Conservation (phyloP, 1,140 invertebrate species). For the Bombyx mandarina region DNA sequence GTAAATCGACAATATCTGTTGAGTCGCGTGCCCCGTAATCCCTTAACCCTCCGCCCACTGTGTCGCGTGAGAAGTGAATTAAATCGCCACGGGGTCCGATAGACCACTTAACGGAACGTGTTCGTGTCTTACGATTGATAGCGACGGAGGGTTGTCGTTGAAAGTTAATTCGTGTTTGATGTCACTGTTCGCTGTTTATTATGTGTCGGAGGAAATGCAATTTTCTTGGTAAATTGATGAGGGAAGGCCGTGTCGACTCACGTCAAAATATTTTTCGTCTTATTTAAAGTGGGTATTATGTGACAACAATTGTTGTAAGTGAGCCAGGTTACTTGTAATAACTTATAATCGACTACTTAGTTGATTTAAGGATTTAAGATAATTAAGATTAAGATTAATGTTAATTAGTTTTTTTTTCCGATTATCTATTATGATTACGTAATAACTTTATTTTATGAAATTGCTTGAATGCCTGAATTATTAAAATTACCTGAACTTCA, state of each 20-base stretch:
- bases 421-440: no score
- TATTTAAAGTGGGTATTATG: no score
- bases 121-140: conserved; percentile 54
- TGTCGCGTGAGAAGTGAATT: conserved; percentile 62
- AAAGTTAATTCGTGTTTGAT: conserved; percentile 65
- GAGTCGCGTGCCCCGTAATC: conserved; percentile 58
- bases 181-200: conserved; percentile 54
- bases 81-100: conserved; percentile 51
- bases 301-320: no score
- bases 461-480: no score
- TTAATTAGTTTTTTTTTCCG: no score
- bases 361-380: no score
- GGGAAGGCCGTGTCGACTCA: not conserved
- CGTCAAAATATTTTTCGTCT: no score
- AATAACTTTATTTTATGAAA: no score
- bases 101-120: conserved; percentile 49
- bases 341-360: no score
- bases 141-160: conserved; percentile 39
- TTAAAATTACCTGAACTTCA: no score
- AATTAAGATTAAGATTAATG: no score
- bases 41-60: conserved; percentile 38
- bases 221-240: conserved; percentile 29
- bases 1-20: conserved; percentile 65
- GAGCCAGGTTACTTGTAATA: no score
- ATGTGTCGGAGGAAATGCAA: conserved; percentile 43